Percentiles rank a stretch among this genome's conserved stretches.
phyloP scores from a whole-genome alignment of 2,888 invertebrate species.

The Cremastinae sp. region DNA sequence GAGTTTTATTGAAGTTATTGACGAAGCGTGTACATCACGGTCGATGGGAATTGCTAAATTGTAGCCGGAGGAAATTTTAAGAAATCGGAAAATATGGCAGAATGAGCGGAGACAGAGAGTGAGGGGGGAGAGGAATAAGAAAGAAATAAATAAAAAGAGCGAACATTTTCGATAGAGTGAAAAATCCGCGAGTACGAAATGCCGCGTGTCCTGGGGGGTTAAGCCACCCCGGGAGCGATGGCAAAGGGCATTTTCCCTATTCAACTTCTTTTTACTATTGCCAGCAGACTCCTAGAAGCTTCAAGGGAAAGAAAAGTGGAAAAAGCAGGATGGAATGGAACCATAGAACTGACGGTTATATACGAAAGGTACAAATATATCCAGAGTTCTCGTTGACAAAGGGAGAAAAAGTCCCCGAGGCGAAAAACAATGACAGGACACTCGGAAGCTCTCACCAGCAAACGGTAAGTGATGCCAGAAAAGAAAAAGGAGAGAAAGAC shows the following conservation, averaged over 20 bases:
- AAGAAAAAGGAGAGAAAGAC: slow-evolving; percentile 15
- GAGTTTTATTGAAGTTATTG: no score
- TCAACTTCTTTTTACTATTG: slow-evolving; percentile 24
- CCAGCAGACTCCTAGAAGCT: slow-evolving; percentile 17
- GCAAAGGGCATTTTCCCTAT: slow-evolving; percentile 44
- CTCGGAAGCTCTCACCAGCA: slow-evolving; percentile 27
- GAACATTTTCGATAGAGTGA: slow-evolving; percentile 5
- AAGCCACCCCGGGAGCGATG: slow-evolving; percentile 44
- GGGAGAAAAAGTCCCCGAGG: slow-evolving; percentile 41
- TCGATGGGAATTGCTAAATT: slow-evolving; percentile 1
- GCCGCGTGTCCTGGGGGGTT: slow-evolving; percentile 49
- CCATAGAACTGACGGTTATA: slow-evolving; percentile 33
- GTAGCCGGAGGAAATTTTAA: neutral
- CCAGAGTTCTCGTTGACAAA: slow-evolving; percentile 14
- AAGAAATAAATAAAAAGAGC: slow-evolving; percentile 1
- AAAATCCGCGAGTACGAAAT: slow-evolving; percentile 31
- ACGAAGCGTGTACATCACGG: no score
- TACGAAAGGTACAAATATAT: slow-evolving; percentile 35
- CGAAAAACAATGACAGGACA: slow-evolving; percentile 44
- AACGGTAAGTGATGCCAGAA: slow-evolving; percentile 46
- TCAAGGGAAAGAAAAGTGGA: slow-evolving; percentile 25
- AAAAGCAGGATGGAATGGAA: slow-evolving; percentile 16
- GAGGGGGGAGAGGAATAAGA: neutral
- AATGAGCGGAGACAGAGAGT: neutral
- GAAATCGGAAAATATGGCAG: neutral